phyloP scores from a whole-genome alignment of 2,113 vertebrate species.

The Callaeas wilsoni region DNA sequence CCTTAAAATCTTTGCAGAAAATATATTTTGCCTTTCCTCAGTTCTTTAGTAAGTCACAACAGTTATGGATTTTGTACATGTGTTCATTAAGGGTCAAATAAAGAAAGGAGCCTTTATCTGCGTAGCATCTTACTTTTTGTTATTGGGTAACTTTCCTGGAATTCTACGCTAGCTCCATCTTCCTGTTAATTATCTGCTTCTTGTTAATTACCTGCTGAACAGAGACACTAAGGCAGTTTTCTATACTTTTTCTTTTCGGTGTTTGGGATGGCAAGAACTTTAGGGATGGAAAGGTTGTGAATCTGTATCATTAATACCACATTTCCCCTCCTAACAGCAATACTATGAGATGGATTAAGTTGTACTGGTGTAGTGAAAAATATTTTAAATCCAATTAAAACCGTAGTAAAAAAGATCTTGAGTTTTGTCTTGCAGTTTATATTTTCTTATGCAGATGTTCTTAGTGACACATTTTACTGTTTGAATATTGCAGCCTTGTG shows the following conservation, averaged over 20 bases:
- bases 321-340: background rate
- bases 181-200: background rate
- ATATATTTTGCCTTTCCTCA: background rate
- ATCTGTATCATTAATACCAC: background rate
- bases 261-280: background rate
- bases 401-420: background rate
- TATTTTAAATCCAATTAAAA: background rate
- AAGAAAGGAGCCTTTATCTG: background rate
- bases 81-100: background rate
- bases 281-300: background rate
- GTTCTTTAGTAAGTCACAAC: background rate
- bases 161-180: background rate
- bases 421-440: background rate
- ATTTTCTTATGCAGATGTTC: background rate
- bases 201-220: background rate
- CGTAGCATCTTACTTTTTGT: background rate
- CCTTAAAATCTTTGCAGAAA: background rate
- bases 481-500: background rate
- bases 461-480: background rate
- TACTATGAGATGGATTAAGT: background rate
- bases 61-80: background rate
- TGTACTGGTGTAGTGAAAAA: background rate
- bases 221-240: background rate
- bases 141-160: background rate
- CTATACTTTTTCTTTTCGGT: background rate